Base-by-base conservation (phyloP, 92 coral and sea anemone genomes). In the Actinernus sp. region DNA sequence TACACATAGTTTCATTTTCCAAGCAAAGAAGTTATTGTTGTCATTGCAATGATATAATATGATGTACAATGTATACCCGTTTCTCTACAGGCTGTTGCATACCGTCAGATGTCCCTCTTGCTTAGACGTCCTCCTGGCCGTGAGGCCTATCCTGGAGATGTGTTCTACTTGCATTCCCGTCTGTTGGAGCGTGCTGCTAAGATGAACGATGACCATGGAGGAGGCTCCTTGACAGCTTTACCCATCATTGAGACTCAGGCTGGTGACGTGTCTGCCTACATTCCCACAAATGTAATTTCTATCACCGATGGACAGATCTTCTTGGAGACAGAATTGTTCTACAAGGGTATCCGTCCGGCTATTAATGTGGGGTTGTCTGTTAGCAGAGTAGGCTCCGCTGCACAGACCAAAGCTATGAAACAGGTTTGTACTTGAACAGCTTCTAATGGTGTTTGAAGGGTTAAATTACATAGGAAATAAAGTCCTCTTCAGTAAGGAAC, bases 81-180 rank as follows among this genome's bases (percentile, higher is more conserved):
- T 16, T 63, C 17, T 23, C 36, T 54, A 28, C 79, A 95, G 99
- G 99, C 97, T 58, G 99, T 95, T 20, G 99, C 99, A n/a, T 95
- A 95, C 44, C 99, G 99, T 91, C 99, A 95, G 82, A 95, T 95
- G 99, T 95, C 99, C 7, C 88, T 95, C 61, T 59, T 95, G 82
- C 74, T 95, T 66, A 87, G 99, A 49, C 96, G 99, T 73, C 99
- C 99, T 25, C 99, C 99, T 16, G 99, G 99, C 65, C 99, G 99
- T 65, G 99, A 95, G 79, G 99, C 99, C 34, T 95, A 95, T 90
- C 99, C 99, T 34, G 99, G 99, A 67, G 99, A 95, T 73, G 99
- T 95, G 48, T 95, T 95, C 90, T 95, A 95, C 68, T 95, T 95
- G 55, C 99, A 95, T 59, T 95, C 99, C 0, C 99, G 99, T 76